A percentile compares a stretch with the other conserved stretches of the same genome.
Conservation (phyloP, 1,140 invertebrate species). For the Vanessa atalanta region DNA sequence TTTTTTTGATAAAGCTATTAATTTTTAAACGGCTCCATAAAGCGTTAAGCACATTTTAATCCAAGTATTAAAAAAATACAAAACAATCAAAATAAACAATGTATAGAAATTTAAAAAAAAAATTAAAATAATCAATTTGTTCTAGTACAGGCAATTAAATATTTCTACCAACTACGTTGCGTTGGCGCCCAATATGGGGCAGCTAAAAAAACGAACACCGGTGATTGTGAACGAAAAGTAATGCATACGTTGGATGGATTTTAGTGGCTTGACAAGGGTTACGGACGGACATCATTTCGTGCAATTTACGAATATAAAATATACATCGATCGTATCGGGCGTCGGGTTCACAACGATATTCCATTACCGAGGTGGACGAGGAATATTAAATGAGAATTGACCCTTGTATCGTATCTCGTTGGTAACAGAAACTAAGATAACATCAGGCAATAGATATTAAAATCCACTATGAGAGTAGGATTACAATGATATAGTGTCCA, state of each 20-base stretch:
- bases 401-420: conserved; percentile 60
- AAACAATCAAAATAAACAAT: neutral
- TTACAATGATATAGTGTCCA: conserved; percentile 36
- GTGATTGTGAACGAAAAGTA: conserved; percentile 32
- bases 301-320: conserved; percentile 76
- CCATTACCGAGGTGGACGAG: conserved; percentile 66
- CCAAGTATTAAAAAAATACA: too few relatives aligned
- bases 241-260: conserved; percentile 44
- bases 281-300: conserved; percentile 60
- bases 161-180: neutral
- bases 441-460: conserved; percentile 48
- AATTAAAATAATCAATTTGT: neutral
- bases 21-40: too few relatives aligned
- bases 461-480: conserved; percentile 43
- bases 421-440: conserved; percentile 48
- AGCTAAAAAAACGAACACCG: conserved; percentile 20
- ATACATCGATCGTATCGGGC: conserved; percentile 65
- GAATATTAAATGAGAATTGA: conserved; percentile 71
- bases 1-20: too few relatives aligned
- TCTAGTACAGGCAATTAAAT: neutral
- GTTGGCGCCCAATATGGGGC: conserved; percentile 4
- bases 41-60: too few relatives aligned
- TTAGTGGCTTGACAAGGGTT: conserved; percentile 62
- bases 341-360: conserved; percentile 70
- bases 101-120: neutral